Evolutionary conservation across 2,888 invertebrate genomes (phyloP).

Genomic region (Noctua fimbriata): DNA sequence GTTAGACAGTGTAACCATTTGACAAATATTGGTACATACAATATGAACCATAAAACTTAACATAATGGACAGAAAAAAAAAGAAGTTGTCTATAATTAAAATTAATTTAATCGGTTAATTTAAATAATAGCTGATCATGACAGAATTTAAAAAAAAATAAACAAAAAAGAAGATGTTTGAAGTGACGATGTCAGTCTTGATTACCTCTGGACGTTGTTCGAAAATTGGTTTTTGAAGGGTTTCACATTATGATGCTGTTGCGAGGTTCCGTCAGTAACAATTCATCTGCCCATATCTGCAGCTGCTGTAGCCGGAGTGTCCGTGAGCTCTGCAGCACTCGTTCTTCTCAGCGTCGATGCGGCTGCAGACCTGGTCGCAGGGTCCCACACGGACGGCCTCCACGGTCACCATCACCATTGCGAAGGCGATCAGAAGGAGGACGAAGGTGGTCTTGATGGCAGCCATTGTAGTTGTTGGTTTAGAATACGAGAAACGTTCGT

Average conservation of each 20-base stretch:
- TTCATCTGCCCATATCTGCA: conserved; percentile 16
- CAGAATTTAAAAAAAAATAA: not conserved
- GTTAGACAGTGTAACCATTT: not conserved
- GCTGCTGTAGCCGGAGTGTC: conserved; percentile 19
- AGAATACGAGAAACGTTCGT: conserved; percentile 13
- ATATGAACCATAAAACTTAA: not conserved
- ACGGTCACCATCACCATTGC: conserved; percentile 35
- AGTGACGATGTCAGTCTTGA: not conserved
- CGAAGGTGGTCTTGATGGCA: conserved; percentile 38
- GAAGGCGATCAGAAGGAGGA: conserved; percentile 35
- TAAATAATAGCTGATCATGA: not conserved
- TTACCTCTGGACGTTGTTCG: not conserved
- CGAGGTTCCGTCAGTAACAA: conserved; percentile 24
- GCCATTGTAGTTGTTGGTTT: conserved; percentile 20
- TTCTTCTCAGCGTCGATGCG: conserved; percentile 24
- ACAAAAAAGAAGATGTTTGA: not conserved
- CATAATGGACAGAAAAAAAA: not conserved
- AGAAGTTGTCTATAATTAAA: not conserved
- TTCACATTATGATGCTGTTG: not conserved
- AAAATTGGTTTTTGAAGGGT: not conserved
- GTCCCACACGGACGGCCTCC: conserved; percentile 29
- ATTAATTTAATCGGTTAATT: conserved; percentile 14
- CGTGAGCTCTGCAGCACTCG: conserved; percentile 48
- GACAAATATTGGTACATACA: not conserved
- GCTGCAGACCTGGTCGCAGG: conserved; percentile 38